Percentiles rank a stretch among this genome's conserved stretches.
Conservation (phyloP, 2,113 vertebrate genomes). For the Eurystomus gularis region DNA sequence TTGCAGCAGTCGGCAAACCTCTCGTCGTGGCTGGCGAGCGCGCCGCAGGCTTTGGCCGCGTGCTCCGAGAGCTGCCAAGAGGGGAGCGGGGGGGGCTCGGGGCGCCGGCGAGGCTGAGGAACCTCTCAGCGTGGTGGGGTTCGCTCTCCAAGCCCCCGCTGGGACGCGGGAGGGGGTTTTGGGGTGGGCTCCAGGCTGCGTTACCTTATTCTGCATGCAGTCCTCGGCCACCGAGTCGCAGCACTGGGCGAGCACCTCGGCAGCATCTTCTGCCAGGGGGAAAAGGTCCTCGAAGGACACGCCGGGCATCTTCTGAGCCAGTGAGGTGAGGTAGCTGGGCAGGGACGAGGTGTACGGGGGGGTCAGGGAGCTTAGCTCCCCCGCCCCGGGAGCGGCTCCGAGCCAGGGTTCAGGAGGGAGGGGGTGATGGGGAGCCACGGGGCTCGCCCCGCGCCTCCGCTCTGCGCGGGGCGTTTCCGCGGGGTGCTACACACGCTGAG, state of each 20-base stretch:
- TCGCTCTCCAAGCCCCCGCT: accelerated
- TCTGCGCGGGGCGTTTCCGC: accelerated
- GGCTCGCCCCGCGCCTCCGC: accelerated
- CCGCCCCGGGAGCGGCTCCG: accelerated
- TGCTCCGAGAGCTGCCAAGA: constrained; percentile 57
- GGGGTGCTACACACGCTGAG: accelerated
- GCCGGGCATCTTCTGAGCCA: constrained; percentile 68
- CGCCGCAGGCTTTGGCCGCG: constrained; percentile 52
- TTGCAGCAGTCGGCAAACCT: constrained; percentile 64
- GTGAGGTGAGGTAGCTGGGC: constrained; percentile 66
- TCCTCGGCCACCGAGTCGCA: constrained; percentile 62
- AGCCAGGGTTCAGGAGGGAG: background rate
- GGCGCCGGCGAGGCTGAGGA: too few species aligned
- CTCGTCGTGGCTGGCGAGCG: constrained; percentile 5
- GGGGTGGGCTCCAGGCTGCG: background rate
- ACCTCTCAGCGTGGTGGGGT: accelerated
- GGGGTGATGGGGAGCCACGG: accelerated
- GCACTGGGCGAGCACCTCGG: constrained; percentile 61
- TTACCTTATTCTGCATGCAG: constrained; percentile 72
- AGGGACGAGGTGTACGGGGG: background rate
- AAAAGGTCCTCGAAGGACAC: constrained; percentile 66
- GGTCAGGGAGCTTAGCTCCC: background rate
- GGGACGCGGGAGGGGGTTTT: background rate
- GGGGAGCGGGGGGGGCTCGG: accelerated
- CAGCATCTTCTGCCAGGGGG: constrained; percentile 51